These are phyloP conservation scores for Cassiopea xamachana DNA, from an alignment of 30 jellyfish, hydroid and myxozoan genomes.

Conservation along the genomic window DNA sequence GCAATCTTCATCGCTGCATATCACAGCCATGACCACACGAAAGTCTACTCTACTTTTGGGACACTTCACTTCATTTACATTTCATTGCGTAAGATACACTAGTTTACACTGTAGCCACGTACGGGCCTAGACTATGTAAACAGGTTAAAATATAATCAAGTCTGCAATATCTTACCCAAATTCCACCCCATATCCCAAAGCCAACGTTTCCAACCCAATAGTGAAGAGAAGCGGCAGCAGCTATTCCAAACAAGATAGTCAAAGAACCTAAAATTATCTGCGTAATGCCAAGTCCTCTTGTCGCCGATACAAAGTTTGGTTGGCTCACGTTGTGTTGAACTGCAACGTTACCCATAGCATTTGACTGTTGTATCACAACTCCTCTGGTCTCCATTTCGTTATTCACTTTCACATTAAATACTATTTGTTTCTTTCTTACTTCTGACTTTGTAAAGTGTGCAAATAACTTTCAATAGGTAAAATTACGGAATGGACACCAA, in stretches of 20 bases:
- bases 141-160: background rate
- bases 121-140: background rate
- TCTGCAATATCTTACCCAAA: conserved; percentile 29
- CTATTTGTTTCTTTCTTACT: background rate
- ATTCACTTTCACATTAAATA: background rate
- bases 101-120: background rate
- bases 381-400: background rate
- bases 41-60: too few species aligned
- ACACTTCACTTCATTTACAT: too few species aligned
- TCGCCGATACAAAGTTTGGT: background rate
- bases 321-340: background rate
- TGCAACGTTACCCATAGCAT: background rate
- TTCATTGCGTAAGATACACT: too few species aligned
- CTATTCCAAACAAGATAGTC: conserved; percentile 37
- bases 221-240: conserved; percentile 9
- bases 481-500: too few species aligned
- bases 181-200: conserved; percentile 67
- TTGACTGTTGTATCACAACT: conserved; percentile 1
- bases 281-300: conserved; percentile 49
- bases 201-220: conserved; percentile 59
- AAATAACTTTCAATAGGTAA: too few species aligned
- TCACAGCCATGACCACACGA: too few species aligned
- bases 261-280: conserved; percentile 52
- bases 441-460: background rate
- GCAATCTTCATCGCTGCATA: too few species aligned